Evolutionary conservation across 2,797 vertebrate species (phyloP), one percentile per base, ranked within the genome.

Genomic region (Rhyacichthys aspro): DNA sequence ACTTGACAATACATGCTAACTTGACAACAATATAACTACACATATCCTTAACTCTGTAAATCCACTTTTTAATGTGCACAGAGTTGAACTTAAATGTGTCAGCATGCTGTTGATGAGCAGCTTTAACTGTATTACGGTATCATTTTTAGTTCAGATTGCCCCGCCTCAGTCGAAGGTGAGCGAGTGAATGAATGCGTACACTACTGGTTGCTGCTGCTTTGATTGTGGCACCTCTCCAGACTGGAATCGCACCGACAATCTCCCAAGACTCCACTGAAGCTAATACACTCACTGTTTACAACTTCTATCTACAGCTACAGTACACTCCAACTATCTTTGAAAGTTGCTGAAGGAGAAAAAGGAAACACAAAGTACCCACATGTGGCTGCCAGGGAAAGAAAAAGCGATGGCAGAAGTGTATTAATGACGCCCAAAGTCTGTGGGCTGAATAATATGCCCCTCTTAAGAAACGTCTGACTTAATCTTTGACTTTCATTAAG

Each of bases 401-500:
- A 45, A 11, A 59, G 47, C 0, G 14, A 56, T 36, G 67, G 33
- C 46, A 50, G 69, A 53, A 62, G 67, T 89, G 79, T 67, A 80
- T 86, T 88, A 89, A 91, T 78, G 85, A 82, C 61, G 75, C 72
- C 66, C 52, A 42, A 65, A 65, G 73, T 76, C 70, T 70, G 69
- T 32, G 57, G 76, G 72, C 58, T 83, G 81, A 81, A 68, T 85
- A 82, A 85, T 79, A 76, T 70, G 63, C 63, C 61, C 75, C 82
- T 78, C 68, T 86, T 72, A 83, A 84, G 74, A 83, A 36, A 80
- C 38, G 65, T 67, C 84, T 82, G 81, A 85, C 88, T 87, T 83
- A 84, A 87, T 90, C 86, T 86, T 79, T 91, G 89, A 86, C 88
- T 89, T 91, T 90, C 87, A 92, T 90, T 90, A 89, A 86, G 69